Percentiles rank a stretch among this genome's conserved stretches.
Evolutionary conservation across 2,113 vertebrate species (phyloP).

Genomic region (Microcebus ravelobensis): DNA sequence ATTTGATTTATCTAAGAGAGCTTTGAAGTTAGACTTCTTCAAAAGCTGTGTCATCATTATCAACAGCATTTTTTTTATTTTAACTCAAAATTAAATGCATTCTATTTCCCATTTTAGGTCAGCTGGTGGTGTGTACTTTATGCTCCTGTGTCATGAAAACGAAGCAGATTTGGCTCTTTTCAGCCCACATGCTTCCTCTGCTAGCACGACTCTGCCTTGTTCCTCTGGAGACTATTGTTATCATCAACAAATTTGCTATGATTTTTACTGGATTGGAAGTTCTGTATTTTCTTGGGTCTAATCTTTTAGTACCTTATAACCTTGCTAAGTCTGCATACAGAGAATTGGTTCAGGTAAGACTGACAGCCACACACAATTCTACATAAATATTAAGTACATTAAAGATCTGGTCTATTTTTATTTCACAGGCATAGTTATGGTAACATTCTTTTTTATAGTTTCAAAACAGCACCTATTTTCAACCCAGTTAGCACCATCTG

Average conservation of each 20-base stretch:
- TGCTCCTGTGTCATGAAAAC: constrained; percentile 99
- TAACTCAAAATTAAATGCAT: not conserved
- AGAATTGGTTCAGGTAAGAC: constrained; percentile 95
- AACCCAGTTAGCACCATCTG: not conserved
- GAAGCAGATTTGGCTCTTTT: constrained; percentile 99
- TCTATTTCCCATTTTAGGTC: constrained; percentile 86
- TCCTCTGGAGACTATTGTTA: constrained; percentile 95
- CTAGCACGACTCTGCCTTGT: constrained; percentile 97
- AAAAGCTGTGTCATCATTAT: not conserved
- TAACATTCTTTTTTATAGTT: not conserved
- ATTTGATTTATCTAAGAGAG: not conserved
- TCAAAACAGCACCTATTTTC: not conserved
- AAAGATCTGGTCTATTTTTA: not conserved
- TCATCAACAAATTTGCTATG: constrained; percentile 99
- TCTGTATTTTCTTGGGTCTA: constrained; percentile 97
- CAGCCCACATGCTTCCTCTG: constrained; percentile 97
- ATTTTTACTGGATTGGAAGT: constrained; percentile 99
- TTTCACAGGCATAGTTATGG: not conserved
- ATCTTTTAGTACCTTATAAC: constrained; percentile 97
- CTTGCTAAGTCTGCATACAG: constrained; percentile 98
- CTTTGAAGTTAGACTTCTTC: not conserved
- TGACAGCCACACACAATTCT: not conserved
- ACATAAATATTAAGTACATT: not conserved
- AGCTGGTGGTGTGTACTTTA: constrained; percentile 97
- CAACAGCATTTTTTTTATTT: not conserved